These are phyloP conservation scores for Portevinia maculata DNA, from an alignment of 2,888 invertebrate species.

Conservation along the genomic window DNA sequence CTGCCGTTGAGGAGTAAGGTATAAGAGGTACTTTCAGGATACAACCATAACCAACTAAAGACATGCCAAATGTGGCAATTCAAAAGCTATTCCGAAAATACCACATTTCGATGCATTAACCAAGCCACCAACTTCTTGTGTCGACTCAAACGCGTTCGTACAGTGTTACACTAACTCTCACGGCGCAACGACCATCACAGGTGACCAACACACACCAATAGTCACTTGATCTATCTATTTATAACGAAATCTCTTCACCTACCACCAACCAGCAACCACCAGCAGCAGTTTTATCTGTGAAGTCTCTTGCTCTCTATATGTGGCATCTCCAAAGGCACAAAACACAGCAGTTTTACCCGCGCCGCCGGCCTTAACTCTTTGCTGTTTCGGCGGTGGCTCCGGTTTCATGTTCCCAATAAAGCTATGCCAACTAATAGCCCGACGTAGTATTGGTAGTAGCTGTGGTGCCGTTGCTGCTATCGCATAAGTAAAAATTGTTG, in stretches of 20 bases:
- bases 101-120: conserved; percentile 73
- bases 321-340: conserved; percentile 47
- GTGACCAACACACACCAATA: conserved; percentile 66
- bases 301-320: conserved; percentile 56
- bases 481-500: conserved; percentile 77
- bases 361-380: conserved; percentile 61
- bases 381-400: conserved; percentile 73
- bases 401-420: conserved; percentile 74
- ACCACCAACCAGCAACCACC: conserved; percentile 25
- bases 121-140: conserved; percentile 67
- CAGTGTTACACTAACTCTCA: conserved; percentile 73
- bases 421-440: conserved; percentile 72
- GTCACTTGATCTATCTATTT: conserved; percentile 72
- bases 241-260: conserved; percentile 72
- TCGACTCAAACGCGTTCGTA: conserved; percentile 61
- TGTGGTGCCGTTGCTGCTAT: conserved; percentile 67
- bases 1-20: conserved; percentile 2
- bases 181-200: conserved; percentile 64
- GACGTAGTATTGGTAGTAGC: conserved; percentile 61
- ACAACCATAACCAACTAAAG: conserved; percentile 74
- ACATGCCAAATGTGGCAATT: conserved; percentile 74
- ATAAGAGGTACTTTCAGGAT: conserved; percentile 70
- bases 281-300: conserved; percentile 33
- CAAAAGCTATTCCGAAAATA: conserved; percentile 75
- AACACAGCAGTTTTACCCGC: conserved; percentile 39